Evolutionary conservation across 2,797 vertebrate genomes (phyloP), one percentile per base, ranked within the genome.

Genomic region (Takifugu ocellatus): DNA sequence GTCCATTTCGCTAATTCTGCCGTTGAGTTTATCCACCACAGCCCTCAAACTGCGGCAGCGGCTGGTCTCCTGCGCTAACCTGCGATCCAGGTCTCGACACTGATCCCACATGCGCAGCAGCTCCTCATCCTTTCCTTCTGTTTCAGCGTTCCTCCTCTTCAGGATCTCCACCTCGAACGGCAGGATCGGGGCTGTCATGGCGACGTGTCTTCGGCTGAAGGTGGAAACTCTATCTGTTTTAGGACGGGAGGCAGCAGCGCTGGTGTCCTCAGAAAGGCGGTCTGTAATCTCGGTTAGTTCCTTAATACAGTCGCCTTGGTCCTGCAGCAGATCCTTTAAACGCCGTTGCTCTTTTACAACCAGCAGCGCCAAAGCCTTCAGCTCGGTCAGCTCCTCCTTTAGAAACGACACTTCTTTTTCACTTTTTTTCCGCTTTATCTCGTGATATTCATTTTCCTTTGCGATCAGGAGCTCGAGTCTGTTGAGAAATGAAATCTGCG

Each of bases 101-200:
- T 95, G 95, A 46, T 96, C 93, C 69, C 95, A 94, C 91, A 98
- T 93, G 74, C 94, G 96, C 62, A 93, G 90, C 54, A 98, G 89
- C 78, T 98, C 96, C 72, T 96, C 95, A 1, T 98, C 96, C 84
- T 98, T 98, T 51, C 94, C 97, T 81, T 97, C 96, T 94, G 98
- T 97, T 72, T 97, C 94, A 53, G 94, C 79, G 21, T 97, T 87
- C 59, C 94, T 90, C 74, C 93, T 96, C 67, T 94, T 90, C 72
- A 98, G 88, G 53, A 94, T 89, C 69, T 99, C 95, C 8, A 97
- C 94, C 84, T 99, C 96, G 0, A 89, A 91, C 84, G 93, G 86
- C 61, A 97, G 87, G 0, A 81, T 85, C 1, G 89, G 78, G 1
- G 93, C 92, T 68, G 93, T 94, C 90, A 92, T 94, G 74, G 71